Conservation (phyloP, 2,797 vertebrate species). For the Artibeus jamaicensis region DNA sequence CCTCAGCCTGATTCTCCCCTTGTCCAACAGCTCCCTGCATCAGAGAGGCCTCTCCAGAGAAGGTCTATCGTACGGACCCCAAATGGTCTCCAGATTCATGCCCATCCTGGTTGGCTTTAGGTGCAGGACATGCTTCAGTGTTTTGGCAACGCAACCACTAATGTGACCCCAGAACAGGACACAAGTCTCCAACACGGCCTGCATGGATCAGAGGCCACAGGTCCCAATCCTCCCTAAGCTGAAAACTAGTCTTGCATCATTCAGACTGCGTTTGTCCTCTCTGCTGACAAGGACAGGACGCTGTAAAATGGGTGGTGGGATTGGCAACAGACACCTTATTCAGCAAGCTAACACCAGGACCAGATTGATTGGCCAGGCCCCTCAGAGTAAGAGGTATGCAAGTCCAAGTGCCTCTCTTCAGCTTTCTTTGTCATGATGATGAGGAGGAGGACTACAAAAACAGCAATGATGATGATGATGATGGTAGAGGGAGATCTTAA, state of each 20-base stretch:
- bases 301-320: not conserved
- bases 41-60: not conserved
- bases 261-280: not conserved
- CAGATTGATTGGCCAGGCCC: not conserved
- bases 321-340: not conserved
- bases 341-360: not conserved
- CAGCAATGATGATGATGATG: not conserved
- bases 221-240: not conserved
- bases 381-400: not conserved
- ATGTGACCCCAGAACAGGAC: not conserved
- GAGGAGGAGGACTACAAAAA: not conserved
- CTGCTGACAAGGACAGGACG: not conserved
- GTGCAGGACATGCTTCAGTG: not conserved
- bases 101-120: not conserved
- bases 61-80: not conserved
- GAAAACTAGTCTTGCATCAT: not conserved
- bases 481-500: not conserved
- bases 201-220: not conserved
- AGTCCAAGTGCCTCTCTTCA: not conserved
- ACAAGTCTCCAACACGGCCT: not conserved
- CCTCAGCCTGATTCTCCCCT: not conserved
- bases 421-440: not conserved
- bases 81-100: not conserved
- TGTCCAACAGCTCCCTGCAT: not conserved
- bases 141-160: not conserved